A percentile compares a stretch with the other conserved stretches of the same genome.
These are phyloP conservation scores for Zonotrichia leucophrys DNA, from an alignment of 2,113 vertebrate species.

Conservation along the genomic window DNA sequence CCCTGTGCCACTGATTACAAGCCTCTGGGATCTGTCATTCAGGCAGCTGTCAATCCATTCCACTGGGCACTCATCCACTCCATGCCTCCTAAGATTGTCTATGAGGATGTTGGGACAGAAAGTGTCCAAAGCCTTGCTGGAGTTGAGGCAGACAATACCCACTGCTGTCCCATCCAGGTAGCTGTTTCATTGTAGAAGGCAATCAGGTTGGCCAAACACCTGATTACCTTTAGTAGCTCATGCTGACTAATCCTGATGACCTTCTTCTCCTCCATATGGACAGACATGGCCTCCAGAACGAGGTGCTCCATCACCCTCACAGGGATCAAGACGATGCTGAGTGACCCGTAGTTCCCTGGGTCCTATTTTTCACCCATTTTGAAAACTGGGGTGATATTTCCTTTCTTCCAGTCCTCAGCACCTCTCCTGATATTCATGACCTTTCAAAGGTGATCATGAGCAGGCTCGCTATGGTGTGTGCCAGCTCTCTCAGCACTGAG, in stretches of 20 bases:
- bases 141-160: not conserved
- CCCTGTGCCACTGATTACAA: not conserved
- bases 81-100: not conserved
- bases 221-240: not conserved
- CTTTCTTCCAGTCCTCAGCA: not conserved
- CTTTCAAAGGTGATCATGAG: not conserved
- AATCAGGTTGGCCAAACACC: not conserved
- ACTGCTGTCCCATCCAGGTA: not conserved
- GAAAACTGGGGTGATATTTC: not conserved
- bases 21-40: not conserved
- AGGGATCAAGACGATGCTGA: fast-evolving
- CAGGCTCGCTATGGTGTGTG: fast-evolving
- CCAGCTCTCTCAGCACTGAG: not conserved
- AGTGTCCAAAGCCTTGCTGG: not conserved
- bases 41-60: not conserved
- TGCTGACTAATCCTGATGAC: not conserved
- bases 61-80: not conserved
- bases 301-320: not conserved
- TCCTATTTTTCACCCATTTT: not conserved
- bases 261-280: not conserved
- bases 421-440: not conserved
- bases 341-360: fast-evolving
- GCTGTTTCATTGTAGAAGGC: not conserved
- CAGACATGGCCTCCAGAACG: not conserved
- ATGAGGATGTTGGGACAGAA: not conserved